Percentiles rank a stretch among this genome's conserved stretches.
Conservation (phyloP, 2,888 invertebrate species). For the Drosophila engyochracea region DNA sequence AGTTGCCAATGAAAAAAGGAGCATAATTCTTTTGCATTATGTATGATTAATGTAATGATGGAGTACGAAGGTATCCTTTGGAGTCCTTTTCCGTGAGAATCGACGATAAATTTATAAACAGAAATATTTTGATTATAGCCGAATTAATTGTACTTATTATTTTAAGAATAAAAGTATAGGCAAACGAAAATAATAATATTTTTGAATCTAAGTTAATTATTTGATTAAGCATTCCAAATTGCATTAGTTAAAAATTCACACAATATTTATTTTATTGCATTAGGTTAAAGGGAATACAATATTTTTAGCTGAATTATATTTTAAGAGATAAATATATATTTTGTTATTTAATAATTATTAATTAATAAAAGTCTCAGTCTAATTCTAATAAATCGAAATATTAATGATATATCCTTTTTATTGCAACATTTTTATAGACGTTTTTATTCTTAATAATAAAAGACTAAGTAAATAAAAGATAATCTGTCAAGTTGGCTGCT, state of each 20-base stretch:
- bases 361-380: too few relatives aligned
- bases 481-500: neutral
- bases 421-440: fast-evolving
- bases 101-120: neutral
- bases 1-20: neutral
- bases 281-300: too few relatives aligned
- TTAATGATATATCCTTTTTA: too few relatives aligned
- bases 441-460: neutral
- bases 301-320: too few relatives aligned
- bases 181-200: neutral
- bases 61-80: neutral
- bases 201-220: neutral
- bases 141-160: neutral
- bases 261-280: neutral
- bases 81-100: neutral
- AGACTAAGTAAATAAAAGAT: neutral
- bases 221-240: neutral
- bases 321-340: too few relatives aligned
- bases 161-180: neutral
- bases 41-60: neutral
- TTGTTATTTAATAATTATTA: too few relatives aligned
- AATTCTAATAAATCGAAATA: too few relatives aligned
- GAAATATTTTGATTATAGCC: neutral
- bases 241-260: too few relatives aligned
- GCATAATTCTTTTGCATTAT: neutral